Conservation (phyloP, 2,888 invertebrate species). For the Lampropteryx suffumata region DNA sequence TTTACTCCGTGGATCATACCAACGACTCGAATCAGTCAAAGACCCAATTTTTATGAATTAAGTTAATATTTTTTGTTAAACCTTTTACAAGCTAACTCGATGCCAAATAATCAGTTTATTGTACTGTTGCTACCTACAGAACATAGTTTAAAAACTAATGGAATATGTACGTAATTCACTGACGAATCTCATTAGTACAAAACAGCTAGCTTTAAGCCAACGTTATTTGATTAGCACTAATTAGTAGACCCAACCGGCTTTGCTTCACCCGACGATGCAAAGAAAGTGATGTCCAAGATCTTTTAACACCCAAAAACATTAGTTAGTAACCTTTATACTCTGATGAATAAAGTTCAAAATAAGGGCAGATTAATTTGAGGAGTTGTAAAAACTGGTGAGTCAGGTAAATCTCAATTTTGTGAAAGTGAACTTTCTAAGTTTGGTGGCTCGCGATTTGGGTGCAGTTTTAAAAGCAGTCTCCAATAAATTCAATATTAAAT, state of each 20-base stretch:
- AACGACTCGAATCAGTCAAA: too few relatives aligned
- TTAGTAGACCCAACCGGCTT: conserved; percentile 68
- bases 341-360: conserved; percentile 36
- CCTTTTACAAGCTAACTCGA: too few relatives aligned
- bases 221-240: conserved; percentile 81
- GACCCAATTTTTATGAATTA: too few relatives aligned
- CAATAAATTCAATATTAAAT: too few relatives aligned
- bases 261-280: conserved; percentile 53
- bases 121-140: too few relatives aligned
- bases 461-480: conserved; percentile 25
- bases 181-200: conserved; percentile 43
- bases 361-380: not conserved
- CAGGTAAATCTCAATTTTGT: conserved; percentile 51
- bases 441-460: conserved; percentile 27
- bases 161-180: conserved; percentile 1
- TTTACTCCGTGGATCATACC: too few relatives aligned
- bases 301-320: conserved; percentile 4
- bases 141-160: too few relatives aligned
- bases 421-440: conserved; percentile 65
- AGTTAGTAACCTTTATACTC: conserved; percentile 30
- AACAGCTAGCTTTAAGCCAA: conserved; percentile 58
- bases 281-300: conserved; percentile 52
- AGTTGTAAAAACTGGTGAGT: conserved; percentile 2
- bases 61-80: too few relatives aligned
- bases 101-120: too few relatives aligned